These are phyloP conservation scores for Crenichthys baileyi DNA, from an alignment of 2,797 vertebrate genomes.

Conservation along the genomic window DNA sequence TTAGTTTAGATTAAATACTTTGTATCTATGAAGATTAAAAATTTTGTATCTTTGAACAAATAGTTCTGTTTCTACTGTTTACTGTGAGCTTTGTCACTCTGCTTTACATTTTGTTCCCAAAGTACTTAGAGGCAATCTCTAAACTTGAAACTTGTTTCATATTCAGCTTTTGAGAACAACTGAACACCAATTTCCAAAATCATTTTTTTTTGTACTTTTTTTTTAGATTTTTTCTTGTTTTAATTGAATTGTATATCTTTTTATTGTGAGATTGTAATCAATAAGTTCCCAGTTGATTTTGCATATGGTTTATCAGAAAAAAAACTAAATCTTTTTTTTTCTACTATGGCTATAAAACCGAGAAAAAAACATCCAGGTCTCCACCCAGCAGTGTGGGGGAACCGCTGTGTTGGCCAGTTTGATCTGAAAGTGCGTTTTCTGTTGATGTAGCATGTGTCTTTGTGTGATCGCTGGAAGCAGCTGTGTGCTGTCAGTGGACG, in stretches of 20 bases:
- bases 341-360: background rate
- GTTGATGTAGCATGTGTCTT: slow-evolving; percentile 1
- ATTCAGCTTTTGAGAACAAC: background rate
- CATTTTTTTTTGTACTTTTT: background rate
- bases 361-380: background rate
- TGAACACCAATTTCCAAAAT: background rate
- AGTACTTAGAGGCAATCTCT: background rate
- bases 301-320: background rate
- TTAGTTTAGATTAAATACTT: slow-evolving; percentile 3
- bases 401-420: background rate
- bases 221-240: background rate
- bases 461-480: slow-evolving; percentile 1
- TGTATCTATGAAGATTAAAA: too few relatives aligned
- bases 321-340: background rate
- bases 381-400: background rate
- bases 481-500: background rate
- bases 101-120: background rate
- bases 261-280: background rate
- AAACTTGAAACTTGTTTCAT: background rate
- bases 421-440: background rate
- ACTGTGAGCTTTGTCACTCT: background rate
- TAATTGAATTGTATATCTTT: background rate
- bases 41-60: too few relatives aligned
- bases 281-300: background rate
- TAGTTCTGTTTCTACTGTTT: too few relatives aligned